Base-by-base conservation (phyloP, 2,888 invertebrate species). In the Lasioglossum malachurum region DNA sequence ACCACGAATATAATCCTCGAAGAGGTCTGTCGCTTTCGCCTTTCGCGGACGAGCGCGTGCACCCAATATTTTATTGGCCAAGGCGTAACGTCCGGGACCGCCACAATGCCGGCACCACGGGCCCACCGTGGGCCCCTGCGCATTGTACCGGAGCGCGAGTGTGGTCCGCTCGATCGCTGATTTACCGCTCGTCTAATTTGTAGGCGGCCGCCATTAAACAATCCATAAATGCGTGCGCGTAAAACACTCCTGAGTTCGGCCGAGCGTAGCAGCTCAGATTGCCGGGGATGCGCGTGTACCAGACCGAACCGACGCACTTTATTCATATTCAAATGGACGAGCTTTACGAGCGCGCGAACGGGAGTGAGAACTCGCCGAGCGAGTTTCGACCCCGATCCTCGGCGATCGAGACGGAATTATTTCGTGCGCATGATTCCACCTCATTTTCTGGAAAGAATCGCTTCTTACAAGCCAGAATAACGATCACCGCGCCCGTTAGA, bases 141-240 rank as follows among this genome's bases (percentile, higher is more conserved):
- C 90, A 93, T 94, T 93, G 93, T 92, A 90, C 93, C 88, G 88
- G 74, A n/a, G 88, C 38, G 84, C 88, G 41, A 92, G 93, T 93
- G 94, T 94, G 94, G 93, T 94, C 93, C 90, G 92, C 93, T 94
- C 94, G 94, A 95, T 95, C 93, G 92, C 93, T 95, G 95, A 95
- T 95, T 95, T 95, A 95, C 94, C 93, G 94, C 94, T 94, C 93
- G 93, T 94, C 94, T 94, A 95, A 95, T 95, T 95, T 95, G 95
- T 95, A 95, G 94, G 95, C 95, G 95, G 95, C 91, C 94, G 93
- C 94, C 94, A 94, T 95, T 95, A 95, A 94, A 94, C 94, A 95
- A 95, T 95, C 95, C 95, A 95, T 95, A 95, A 95, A 95, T 92
- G 93, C 92, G 90, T 93, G 92, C 93, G 93, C 94, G 94, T 94